phyloP scores from a whole-genome alignment of 2,113 vertebrate genomes.

The Geothlypis trichas region DNA sequence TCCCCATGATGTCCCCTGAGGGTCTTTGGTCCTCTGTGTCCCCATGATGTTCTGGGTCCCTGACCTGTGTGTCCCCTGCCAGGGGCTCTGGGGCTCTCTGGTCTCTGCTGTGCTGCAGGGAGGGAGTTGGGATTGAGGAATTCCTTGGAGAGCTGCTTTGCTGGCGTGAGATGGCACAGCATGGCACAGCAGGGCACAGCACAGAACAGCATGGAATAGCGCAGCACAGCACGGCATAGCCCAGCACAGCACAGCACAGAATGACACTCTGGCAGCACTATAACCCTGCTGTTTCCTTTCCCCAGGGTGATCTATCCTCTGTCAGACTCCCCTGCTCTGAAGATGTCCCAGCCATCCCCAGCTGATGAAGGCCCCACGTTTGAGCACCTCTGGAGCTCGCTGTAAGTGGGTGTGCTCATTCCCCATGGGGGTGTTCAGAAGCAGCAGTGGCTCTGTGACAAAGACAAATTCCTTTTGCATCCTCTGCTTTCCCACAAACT shows the following conservation, averaged over 20 bases:
- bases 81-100: not conserved
- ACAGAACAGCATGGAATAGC: not conserved
- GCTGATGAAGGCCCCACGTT: constrained; percentile 89
- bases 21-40: too few relatives aligned
- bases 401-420: constrained; percentile 79
- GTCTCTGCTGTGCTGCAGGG: not conserved
- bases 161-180: not conserved
- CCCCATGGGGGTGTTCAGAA: accelerated
- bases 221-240: not conserved
- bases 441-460: not conserved
- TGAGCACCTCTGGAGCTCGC: constrained; percentile 92
- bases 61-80: not conserved
- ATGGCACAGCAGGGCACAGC: too few relatives aligned
- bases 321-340: constrained; percentile 70
- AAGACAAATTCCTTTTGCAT: not conserved
- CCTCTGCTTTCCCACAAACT: not conserved
- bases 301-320: constrained; percentile 81
- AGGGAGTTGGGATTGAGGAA: not conserved
- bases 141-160: not conserved
- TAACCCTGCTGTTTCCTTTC: not conserved
- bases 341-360: constrained; percentile 88
- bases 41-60: not conserved
- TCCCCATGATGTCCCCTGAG: too few relatives aligned
- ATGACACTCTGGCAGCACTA: accelerated
- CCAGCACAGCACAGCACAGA: accelerated